Conservation (phyloP, 2,113 vertebrate species). For the Orientallactaga bullata region DNA sequence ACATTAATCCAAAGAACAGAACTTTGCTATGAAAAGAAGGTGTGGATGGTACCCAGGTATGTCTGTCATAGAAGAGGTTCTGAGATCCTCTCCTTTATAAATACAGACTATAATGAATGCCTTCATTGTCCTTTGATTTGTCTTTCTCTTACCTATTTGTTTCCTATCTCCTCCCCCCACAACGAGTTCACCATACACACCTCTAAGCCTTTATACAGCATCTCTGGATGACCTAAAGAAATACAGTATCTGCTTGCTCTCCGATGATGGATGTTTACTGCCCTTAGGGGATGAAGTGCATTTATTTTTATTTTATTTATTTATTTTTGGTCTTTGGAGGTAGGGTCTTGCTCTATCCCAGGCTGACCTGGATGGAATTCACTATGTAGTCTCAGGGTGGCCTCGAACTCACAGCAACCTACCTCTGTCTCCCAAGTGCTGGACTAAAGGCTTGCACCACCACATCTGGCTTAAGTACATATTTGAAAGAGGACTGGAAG, state of each 20-base stretch:
- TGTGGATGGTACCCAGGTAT: not conserved
- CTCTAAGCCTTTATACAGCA: constrained; percentile 12
- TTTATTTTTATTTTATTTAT: too few species aligned
- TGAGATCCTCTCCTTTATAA: constrained; percentile 18
- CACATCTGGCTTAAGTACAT: not conserved
- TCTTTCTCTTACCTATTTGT: not conserved
- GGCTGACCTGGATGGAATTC: too few species aligned
- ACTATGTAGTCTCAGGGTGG: too few species aligned
- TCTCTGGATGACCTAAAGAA: constrained; percentile 2
- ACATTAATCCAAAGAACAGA: constrained; percentile 25
- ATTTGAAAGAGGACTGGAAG: constrained; percentile 41
- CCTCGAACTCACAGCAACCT: too few species aligned
- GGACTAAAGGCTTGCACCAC: too few species aligned
- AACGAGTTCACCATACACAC: not conserved
- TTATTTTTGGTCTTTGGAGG: too few species aligned
- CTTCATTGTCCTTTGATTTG: constrained; percentile 4
- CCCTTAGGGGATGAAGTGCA: not conserved
- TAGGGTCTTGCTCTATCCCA: too few species aligned
- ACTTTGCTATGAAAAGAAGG: constrained; percentile 34
- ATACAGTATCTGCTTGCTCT: not conserved
- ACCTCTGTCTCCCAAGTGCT: too few species aligned
- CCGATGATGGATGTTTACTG: constrained; percentile 6
- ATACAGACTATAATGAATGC: not conserved
- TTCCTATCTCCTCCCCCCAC: not conserved
- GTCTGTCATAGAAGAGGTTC: not conserved